These are phyloP conservation scores for Oscheius sp. DNA, from an alignment of 2,888 invertebrate genomes.

Conservation along the genomic window DNA sequence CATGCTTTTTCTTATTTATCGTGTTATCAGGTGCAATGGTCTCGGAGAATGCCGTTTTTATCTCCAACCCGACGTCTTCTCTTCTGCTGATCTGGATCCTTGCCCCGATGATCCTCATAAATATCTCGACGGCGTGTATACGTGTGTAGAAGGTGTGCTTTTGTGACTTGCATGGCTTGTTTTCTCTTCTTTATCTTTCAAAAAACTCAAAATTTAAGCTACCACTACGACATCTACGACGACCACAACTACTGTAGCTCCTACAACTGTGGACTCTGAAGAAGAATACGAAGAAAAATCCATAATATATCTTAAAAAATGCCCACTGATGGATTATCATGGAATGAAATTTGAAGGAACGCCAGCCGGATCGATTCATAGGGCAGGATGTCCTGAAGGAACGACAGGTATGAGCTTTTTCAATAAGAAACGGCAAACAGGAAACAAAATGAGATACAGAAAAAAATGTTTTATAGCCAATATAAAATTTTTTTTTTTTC, in stretches of 20 bases:
- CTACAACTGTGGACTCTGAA: background rate
- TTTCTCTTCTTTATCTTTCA: background rate
- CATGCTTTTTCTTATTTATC: background rate
- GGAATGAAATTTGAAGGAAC: constrained; percentile 20
- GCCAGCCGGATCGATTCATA: constrained; percentile 16
- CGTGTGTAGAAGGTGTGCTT: constrained; percentile 75
- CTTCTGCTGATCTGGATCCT: constrained; percentile 76
- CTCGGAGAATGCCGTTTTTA: background rate
- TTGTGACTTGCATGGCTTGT: background rate
- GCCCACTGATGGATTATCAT: background rate
- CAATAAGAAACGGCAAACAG: too few species aligned
- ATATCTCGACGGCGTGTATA: constrained; percentile 90
- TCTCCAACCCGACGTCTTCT: constrained; percentile 6
- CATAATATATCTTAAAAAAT: too few species aligned
- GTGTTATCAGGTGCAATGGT: constrained; percentile 27
- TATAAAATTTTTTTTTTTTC: background rate
- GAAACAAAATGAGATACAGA: too few species aligned
- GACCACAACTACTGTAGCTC: constrained; percentile 36
- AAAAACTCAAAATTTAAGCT: background rate
- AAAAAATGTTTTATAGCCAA: too few species aligned
- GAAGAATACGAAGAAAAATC: background rate
- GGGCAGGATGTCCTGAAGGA: constrained; percentile 17
- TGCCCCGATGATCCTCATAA: constrained; percentile 85
- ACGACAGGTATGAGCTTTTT: constrained; percentile 6
- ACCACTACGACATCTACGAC: constrained; percentile 50